Evolutionary conservation across 92 coral and sea anemone species (phyloP).

Genomic region (Nematostella vectensis): DNA sequence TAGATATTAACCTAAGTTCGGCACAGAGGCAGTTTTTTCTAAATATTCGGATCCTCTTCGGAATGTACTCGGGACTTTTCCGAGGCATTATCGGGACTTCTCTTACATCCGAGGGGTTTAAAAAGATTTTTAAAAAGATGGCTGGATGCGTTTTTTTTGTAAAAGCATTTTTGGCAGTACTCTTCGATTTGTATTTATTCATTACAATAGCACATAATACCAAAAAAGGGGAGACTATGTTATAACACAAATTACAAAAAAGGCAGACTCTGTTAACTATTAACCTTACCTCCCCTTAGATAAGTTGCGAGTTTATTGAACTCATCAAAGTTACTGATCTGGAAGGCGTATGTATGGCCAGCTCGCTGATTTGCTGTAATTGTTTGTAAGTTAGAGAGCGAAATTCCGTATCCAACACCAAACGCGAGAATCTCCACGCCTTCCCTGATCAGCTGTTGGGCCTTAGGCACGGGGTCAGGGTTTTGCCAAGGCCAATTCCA

Average conservation of each 20-base stretch:
- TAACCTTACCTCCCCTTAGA: slow-evolving; percentile 58
- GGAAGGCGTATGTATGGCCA: slow-evolving; percentile 37
- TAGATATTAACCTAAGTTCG: too few species aligned
- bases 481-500: slow-evolving; percentile 44
- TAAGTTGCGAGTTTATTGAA: slow-evolving; percentile 63
- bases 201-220: too few species aligned
- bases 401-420: slow-evolving; percentile 45
- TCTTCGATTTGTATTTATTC: too few species aligned
- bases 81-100: too few species aligned
- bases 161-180: too few species aligned
- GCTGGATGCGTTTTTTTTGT: too few species aligned
- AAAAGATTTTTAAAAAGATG: too few species aligned
- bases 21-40: too few species aligned
- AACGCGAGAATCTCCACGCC: slow-evolving; percentile 51
- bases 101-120: too few species aligned
- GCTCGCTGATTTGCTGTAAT: slow-evolving; percentile 14
- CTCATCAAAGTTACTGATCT: slow-evolving; percentile 35
- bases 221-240: too few species aligned
- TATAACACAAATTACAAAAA: not conserved
- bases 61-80: too few species aligned
- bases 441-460: slow-evolving; percentile 9
- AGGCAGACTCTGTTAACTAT: not conserved
- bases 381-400: slow-evolving; percentile 8
- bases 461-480: slow-evolving; percentile 27
- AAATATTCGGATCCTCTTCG: too few species aligned